phyloP scores from a whole-genome alignment of 1,140 invertebrate species.

The Cotesia chilonis region DNA sequence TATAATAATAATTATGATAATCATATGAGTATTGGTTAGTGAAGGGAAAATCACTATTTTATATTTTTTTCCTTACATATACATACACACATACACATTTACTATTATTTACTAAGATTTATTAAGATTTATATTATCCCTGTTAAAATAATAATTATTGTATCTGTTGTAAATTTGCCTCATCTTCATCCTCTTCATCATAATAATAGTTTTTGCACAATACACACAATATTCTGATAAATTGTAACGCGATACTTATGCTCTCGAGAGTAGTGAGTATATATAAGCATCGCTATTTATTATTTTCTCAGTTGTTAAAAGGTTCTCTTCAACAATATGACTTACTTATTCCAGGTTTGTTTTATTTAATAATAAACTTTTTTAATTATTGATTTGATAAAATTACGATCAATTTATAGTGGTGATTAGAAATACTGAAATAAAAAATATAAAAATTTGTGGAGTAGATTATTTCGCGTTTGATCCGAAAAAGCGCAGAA shows the following conservation, averaged over 20 bases:
- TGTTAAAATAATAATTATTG: too few relatives aligned
- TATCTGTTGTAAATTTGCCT: too few relatives aligned
- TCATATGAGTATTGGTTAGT: slow-evolving; percentile 30
- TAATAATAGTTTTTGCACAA: slow-evolving; percentile 38
- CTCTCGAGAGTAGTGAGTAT: slow-evolving; percentile 45
- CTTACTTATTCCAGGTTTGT: slow-evolving; percentile 53
- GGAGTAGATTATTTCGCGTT: too few relatives aligned
- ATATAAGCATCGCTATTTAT: slow-evolving; percentile 54
- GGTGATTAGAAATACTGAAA: too few relatives aligned
- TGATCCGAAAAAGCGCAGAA: slow-evolving; percentile 8
- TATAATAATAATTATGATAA: slow-evolving; percentile 10
- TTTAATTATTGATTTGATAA: too few relatives aligned
- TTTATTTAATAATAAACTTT: background rate
- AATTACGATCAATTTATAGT: too few relatives aligned
- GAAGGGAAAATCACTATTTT: slow-evolving; percentile 44
- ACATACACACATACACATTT: slow-evolving; percentile 39
- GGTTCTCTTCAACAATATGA: slow-evolving; percentile 59
- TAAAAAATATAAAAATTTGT: too few relatives aligned
- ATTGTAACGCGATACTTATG: slow-evolving; percentile 61
- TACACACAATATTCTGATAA: slow-evolving; percentile 51
- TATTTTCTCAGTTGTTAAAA: slow-evolving; percentile 55
- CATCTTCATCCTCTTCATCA: slow-evolving; percentile 5
- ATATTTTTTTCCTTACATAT: slow-evolving; percentile 21
- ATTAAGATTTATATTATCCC: too few relatives aligned
- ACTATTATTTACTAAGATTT: background rate